phyloP scores from a whole-genome alignment of 2,797 vertebrate genomes.

The Ataeniobius toweri region DNA sequence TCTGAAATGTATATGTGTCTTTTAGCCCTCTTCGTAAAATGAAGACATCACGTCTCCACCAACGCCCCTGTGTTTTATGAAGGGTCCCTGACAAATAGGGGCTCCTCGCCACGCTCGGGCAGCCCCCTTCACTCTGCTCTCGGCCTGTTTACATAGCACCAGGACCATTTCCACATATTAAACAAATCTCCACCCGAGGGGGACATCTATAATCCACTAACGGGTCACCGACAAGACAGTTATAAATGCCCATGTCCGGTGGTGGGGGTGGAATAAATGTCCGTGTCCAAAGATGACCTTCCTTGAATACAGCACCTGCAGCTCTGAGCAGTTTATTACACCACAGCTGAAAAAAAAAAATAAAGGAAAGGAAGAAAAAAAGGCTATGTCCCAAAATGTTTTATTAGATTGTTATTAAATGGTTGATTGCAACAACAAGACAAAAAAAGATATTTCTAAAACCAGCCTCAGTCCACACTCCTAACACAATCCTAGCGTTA shows the following conservation, averaged over 20 bases:
- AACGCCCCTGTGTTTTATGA: conserved; percentile 89
- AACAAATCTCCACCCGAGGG: conserved; percentile 94
- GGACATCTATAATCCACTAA: conserved; percentile 95
- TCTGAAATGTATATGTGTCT: conserved; percentile 80
- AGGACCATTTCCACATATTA: conserved; percentile 97
- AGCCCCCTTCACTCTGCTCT: conserved; percentile 93
- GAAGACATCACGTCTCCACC: conserved; percentile 93
- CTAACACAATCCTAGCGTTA: conserved; percentile 53
- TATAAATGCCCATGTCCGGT: conserved; percentile 74
- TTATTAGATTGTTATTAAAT: conserved; percentile 47
- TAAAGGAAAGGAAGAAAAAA: conserved; percentile 2
- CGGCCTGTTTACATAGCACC: conserved; percentile 98
- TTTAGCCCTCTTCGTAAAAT: conserved; percentile 90
- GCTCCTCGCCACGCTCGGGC: conserved; percentile 88
- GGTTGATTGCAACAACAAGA: conserved; percentile 14
- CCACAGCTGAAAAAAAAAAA: neutral
- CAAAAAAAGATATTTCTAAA: conserved; percentile 21
- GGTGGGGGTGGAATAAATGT: conserved; percentile 74
- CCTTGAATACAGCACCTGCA: conserved; percentile 68
- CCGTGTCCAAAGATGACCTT: conserved; percentile 87
- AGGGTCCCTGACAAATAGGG: conserved; percentile 95
- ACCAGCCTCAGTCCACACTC: conserved; percentile 2
- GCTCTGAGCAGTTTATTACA: conserved; percentile 45
- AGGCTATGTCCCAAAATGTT: conserved; percentile 27
- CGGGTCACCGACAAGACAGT: conserved; percentile 88